These are phyloP conservation scores for Astyanax mexicanus DNA, from an alignment of 2,797 vertebrate genomes.

Conservation along the genomic window DNA sequence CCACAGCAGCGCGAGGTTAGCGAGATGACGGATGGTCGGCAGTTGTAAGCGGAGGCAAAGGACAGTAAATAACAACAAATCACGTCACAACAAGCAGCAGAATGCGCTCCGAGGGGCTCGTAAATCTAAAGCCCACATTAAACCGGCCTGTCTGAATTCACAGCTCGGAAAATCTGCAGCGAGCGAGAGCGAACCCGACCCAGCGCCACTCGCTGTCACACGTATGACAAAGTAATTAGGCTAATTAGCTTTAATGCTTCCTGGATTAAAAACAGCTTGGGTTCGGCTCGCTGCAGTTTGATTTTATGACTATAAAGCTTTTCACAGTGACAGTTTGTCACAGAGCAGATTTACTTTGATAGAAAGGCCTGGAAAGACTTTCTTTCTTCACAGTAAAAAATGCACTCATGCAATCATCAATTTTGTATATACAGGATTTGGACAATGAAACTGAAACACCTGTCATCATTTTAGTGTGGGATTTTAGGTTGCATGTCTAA, in stretches of 20 bases:
- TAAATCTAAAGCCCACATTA: background rate
- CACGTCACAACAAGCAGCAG: conserved; percentile 37
- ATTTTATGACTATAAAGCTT: background rate
- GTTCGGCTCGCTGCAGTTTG: background rate
- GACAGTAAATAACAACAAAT: conserved; percentile 73
- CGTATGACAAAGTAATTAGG: background rate
- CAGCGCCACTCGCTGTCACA: background rate
- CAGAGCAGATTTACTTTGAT: background rate
- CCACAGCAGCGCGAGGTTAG: conserved; percentile 48
- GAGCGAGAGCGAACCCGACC: background rate
- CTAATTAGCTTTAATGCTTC: conserved; percentile 5
- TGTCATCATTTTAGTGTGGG: too few relatives aligned
- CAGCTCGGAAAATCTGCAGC: background rate
- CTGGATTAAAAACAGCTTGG: conserved; percentile 9
- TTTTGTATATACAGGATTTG: too few relatives aligned
- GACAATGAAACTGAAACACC: too few relatives aligned
- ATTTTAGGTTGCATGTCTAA: too few relatives aligned
- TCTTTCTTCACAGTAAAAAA: too few relatives aligned
- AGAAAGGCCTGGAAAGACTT: background rate
- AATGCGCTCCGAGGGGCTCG: background rate
- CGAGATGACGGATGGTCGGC: conserved; percentile 64
- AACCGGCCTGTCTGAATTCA: background rate
- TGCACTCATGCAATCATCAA: too few relatives aligned
- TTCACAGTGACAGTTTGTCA: background rate
- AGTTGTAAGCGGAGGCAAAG: conserved; percentile 68